Evolutionary conservation across 1,140 invertebrate species (phyloP).

Genomic region (Leptopilina clavipes): DNA sequence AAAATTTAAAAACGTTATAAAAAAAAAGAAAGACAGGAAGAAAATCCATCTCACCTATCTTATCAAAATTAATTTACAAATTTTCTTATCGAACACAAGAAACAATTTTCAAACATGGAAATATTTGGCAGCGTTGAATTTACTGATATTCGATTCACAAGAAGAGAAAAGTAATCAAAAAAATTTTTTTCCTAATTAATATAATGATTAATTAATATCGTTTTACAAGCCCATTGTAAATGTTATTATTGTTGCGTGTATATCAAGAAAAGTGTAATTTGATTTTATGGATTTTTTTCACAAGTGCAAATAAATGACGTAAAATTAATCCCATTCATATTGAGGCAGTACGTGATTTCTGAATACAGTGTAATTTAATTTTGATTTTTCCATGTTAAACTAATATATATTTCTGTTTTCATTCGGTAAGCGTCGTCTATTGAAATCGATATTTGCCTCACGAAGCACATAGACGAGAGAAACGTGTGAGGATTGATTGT

Average conservation of each 20-base stretch:
- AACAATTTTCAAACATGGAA: background rate
- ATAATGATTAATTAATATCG: background rate
- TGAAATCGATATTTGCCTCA: slow-evolving; percentile 10
- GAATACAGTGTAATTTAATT: background rate
- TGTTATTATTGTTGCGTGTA: background rate
- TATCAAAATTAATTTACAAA: background rate
- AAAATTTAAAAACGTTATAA: background rate
- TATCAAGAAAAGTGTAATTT: background rate
- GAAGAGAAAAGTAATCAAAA: background rate
- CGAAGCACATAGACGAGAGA: background rate
- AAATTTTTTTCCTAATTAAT: background rate
- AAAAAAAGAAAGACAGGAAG: too few relatives aligned
- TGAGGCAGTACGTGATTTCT: background rate
- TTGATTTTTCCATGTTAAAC: slow-evolving; percentile 1
- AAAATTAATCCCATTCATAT: background rate
- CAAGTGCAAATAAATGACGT: background rate
- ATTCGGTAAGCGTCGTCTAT: background rate
- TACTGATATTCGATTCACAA: background rate
- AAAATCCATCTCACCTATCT: background rate
- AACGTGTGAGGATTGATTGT: slow-evolving; percentile 4
- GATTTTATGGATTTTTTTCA: background rate
- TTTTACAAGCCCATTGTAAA: background rate
- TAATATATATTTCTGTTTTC: slow-evolving; percentile 17
- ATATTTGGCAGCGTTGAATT: slow-evolving; percentile 16
- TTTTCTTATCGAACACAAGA: background rate